Evolutionary conservation across 2,888 invertebrate genomes (phyloP), one percentile per base, ranked within the genome.

Genomic region (Hipparchia semele): DNA sequence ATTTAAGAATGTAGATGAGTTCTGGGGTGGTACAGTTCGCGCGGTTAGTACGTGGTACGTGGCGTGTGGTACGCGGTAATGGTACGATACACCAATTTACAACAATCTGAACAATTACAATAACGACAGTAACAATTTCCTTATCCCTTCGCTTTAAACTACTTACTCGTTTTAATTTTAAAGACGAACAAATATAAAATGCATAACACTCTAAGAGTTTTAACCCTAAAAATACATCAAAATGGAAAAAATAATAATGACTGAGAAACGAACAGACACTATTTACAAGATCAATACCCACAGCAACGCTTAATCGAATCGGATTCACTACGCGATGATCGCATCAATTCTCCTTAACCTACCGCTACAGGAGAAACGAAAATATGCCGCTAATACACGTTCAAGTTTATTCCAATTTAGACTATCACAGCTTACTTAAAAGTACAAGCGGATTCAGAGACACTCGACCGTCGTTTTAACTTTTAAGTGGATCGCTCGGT

Each of bases 371-470:
- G 79, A 76, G 77, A 79, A 78, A 80, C 81, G 81, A 83, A 83
- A 84, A 13, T 51, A 76, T 81, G 72, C 12, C 85, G 86, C 86
- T 85, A 85, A 81, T 51, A 64, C 64, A 81, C 79, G 80, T 83
- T 81, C 77, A n/a, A 33, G 80, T 81, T 90, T 12, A 90, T 90
- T 87, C 89, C 86, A 88, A 88, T 88, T 86, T 90, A 92, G 87
- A 87, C 90, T 92, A 92, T 92, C 92, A 93, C 93, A 94, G 91
- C 90, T 91, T 84, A 91, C 89, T 89, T 85, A 86, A 46, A 68
- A 87, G 88, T 85, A 86, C 83, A 75, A 80, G 80, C 83, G 83
- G 80, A 71, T 77, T 76, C 79, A 49, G 68, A 71, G 53, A 39
- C 39, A 39, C 39, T 5, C 39, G 39, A 39, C 39, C 39, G 39